These are phyloP conservation scores for Oceanites oceanicus DNA, from an alignment of 2,113 vertebrate genomes.

Conservation along the genomic window DNA sequence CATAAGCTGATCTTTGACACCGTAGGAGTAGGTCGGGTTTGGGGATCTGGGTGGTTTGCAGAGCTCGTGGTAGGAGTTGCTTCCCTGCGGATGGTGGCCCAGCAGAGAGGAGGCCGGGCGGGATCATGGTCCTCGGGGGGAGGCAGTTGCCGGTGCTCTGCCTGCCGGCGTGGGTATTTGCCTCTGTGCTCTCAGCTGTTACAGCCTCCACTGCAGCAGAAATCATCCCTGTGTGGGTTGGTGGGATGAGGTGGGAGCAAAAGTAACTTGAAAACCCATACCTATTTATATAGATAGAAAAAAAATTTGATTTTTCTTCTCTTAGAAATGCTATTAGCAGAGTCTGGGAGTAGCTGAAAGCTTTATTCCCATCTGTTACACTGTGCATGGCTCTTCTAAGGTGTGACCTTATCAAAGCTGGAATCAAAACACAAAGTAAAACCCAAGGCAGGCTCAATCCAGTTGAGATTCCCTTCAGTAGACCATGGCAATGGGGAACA, in stretches of 20 bases:
- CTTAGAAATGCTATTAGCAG: conserved; percentile 49
- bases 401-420: conserved; percentile 76
- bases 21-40: neutral
- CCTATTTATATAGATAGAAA: conserved; percentile 33
- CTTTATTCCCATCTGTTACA: conserved; percentile 70
- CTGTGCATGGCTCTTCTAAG: conserved; percentile 70
- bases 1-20: neutral
- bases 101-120: accelerated
- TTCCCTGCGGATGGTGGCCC: neutral
- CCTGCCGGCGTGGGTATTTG: conserved; percentile 19
- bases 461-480: conserved; percentile 68
- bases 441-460: conserved; percentile 72
- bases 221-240: conserved; percentile 42
- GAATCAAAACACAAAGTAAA: conserved; percentile 74
- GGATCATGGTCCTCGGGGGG: accelerated
- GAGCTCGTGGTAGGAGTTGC: neutral
- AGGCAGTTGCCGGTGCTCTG: neutral
- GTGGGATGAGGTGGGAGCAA: conserved; percentile 24
- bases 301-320: conserved; percentile 37
- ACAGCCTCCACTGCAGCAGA: conserved; percentile 41
- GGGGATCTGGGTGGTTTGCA: neutral
- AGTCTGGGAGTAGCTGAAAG: conserved; percentile 66
- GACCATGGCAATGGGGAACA: conserved; percentile 60
- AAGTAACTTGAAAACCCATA: neutral
- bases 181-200: conserved; percentile 7